A percentile compares a stretch with the other conserved stretches of the same genome.
Evolutionary conservation across 1,140 invertebrate species (phyloP).

Genomic region (Medauroidea extradentata): DNA sequence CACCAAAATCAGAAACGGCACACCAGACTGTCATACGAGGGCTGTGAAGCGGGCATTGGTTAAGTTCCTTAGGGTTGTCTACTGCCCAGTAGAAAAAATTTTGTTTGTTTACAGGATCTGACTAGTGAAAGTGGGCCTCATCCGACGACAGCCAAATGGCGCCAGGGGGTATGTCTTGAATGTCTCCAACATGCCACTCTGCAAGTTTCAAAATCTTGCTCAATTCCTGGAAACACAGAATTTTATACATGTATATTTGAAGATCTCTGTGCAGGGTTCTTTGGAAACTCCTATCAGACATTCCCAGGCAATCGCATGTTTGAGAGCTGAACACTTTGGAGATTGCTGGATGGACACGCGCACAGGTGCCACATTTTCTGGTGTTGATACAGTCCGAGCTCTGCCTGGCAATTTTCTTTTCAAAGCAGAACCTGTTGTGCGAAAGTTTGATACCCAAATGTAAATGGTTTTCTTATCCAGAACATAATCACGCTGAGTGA

Average conservation of each 20-base stretch:
- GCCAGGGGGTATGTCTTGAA: conserved; percentile 1
- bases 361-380: neutral
- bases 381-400: conserved; percentile 3
- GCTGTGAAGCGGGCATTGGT: conserved; percentile 12
- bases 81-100: conserved; percentile 10
- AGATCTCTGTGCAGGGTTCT: conserved; percentile 6
- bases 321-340: conserved; percentile 6
- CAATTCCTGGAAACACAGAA: neutral
- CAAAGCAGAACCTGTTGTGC: no score
- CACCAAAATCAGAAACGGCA: conserved; percentile 5
- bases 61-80: conserved; percentile 14
- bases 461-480: no score
- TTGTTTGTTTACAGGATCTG: conserved; percentile 32
- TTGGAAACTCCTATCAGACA: neutral
- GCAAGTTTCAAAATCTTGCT: neutral
- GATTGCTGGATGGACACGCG: conserved; percentile 2
- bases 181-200: neutral
- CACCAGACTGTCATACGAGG: conserved; percentile 16
- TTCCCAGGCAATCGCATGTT: neutral
- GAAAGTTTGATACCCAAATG: no score
- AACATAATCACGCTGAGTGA: no score
- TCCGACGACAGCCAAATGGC: conserved; percentile 15
- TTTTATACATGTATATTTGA: neutral
- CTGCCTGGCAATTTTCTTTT: neutral
- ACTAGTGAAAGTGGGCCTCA: conserved; percentile 38